phyloP scores from a whole-genome alignment of 1,140 invertebrate species.

The Hestina assimilis region DNA sequence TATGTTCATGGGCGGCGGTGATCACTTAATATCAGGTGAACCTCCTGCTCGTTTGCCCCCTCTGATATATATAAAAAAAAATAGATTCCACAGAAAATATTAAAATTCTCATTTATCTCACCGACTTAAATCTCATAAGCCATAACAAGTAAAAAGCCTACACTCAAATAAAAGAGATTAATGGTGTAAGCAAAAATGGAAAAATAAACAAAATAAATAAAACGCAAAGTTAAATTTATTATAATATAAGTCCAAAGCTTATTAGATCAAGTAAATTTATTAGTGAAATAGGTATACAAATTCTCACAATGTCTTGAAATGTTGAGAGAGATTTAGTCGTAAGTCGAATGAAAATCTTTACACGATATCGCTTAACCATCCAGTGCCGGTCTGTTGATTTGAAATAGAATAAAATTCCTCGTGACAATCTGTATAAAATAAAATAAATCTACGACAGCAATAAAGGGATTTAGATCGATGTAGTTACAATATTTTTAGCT shows the following conservation, averaged over 20 bases:
- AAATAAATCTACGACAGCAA: too few species aligned
- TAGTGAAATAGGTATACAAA: conserved; percentile 36
- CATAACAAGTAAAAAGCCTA: not conserved
- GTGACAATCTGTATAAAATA: too few species aligned
- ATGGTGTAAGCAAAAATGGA: conserved; percentile 20
- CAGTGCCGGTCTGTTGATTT: not conserved
- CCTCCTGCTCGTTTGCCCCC: too few species aligned
- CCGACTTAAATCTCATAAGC: too few species aligned
- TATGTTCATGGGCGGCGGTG: too few species aligned
- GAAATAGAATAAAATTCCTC: not conserved
- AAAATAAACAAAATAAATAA: conserved; percentile 29
- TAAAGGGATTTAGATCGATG: too few species aligned
- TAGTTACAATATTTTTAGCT: not conserved
- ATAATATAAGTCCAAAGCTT: conserved; percentile 29
- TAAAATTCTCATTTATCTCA: too few species aligned
- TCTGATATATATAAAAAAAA: too few species aligned
- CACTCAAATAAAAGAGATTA: conserved; percentile 22
- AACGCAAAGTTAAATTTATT: conserved; percentile 25
- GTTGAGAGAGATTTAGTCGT: conserved; percentile 26
- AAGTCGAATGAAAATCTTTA: conserved; percentile 13
- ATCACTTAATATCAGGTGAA: too few species aligned
- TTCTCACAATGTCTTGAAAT: conserved; percentile 24
- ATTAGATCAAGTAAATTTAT: conserved; percentile 39
- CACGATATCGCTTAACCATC: not conserved
- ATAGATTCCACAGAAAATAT: too few species aligned